Base-by-base conservation (phyloP, 2,113 vertebrate species). In the Rostratula benghalensis region DNA sequence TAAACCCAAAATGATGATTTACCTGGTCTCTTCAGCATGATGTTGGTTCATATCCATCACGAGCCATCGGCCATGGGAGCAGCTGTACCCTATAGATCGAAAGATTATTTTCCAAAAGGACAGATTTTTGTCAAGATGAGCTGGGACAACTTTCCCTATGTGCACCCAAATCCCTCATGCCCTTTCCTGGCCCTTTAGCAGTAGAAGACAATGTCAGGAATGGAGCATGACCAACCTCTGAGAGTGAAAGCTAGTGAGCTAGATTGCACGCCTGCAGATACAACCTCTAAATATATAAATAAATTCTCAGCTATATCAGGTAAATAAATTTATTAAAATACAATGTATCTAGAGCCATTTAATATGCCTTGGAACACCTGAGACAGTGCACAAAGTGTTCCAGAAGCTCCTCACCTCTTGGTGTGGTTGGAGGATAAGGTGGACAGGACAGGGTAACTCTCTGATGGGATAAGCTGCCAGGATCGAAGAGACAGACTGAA, bases 391-490 rank as follows among this genome's bases (percentile, higher is more conserved):
- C 4, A 3, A 70, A 54, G 75, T 8, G 39, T 41, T 70, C 50
- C 81, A 91, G 77, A 71, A 96, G 69, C 41, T 96, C 63, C 28
- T 86, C 33, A 16, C 0, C 0, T 51, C 75, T 93, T 79, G 75
- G 54, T 0, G 0, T 0, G 0, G 30, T 15, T 76, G 89, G 61
- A 94, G 33, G 48, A 15, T 21, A 71, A 4, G 1, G 2, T 12
- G 35, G 64, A 7, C 75, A 28, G 39, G 30, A 39, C 13, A 60
- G 69, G 51, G 46, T 31, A 78, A 18, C 64, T 59, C 86, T 41
- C 54, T 0, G 1, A 33, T 0, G 5, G 3, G 35, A 23, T 54
- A 13, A 64, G 86, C 46, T 89, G 80, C 93, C 84, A 77, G 51
- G n/a, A 35, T 54, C 64, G 59, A 63, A 74, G 87, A 70, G 81